A percentile compares a stretch with the other conserved stretches of the same genome.
Evolutionary conservation across 2,888 invertebrate genomes (phyloP).

Genomic region (Dryocosmus kuriphilus): DNA sequence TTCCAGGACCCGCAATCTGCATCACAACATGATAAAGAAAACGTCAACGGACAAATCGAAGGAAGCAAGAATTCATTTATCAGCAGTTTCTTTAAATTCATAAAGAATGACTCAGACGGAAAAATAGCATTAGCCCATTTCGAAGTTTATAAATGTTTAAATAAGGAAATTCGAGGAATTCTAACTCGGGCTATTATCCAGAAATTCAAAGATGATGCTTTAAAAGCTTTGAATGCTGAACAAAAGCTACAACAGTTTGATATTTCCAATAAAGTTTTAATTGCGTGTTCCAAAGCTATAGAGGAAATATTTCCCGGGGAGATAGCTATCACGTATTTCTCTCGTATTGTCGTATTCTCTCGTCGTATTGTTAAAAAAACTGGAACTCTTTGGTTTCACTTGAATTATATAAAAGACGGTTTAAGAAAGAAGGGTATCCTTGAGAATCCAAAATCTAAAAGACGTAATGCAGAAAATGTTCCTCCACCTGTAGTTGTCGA

Average conservation of each 20-base stretch:
- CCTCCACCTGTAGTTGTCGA: background rate
- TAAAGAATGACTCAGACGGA: background rate
- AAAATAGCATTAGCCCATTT: background rate
- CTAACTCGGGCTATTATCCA: background rate
- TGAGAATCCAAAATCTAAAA: background rate
- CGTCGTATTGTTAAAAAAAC: background rate
- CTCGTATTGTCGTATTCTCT: too few species aligned
- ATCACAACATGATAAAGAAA: background rate
- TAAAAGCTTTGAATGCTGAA: background rate
- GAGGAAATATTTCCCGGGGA: background rate
- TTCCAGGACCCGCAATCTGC: background rate
- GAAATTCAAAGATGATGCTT: background rate
- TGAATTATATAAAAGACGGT: constrained; percentile 4
- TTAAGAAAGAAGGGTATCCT: background rate
- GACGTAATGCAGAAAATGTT: background rate
- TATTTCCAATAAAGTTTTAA: background rate
- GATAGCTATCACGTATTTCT: background rate
- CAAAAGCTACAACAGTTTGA: background rate
- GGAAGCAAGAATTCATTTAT: background rate
- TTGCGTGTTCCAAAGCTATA: background rate
- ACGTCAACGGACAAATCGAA: background rate
- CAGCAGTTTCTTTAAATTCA: background rate
- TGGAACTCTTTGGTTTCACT: background rate
- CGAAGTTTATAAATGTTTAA: background rate
- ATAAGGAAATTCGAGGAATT: background rate